Evolutionary conservation across 2,888 invertebrate genomes (phyloP).

Genomic region (Drosophila neutralis): DNA sequence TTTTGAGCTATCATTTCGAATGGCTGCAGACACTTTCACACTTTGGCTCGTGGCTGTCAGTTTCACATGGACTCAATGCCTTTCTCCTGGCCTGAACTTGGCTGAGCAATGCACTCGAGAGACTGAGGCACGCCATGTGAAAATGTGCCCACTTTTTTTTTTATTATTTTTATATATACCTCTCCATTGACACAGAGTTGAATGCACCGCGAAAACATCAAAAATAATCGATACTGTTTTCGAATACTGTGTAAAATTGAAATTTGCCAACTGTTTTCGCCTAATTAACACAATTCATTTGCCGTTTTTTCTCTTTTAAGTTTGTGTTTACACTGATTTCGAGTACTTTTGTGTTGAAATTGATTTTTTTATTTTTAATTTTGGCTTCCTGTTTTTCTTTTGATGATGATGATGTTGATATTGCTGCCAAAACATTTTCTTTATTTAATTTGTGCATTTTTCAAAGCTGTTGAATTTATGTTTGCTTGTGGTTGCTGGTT

Average conservation of each 20-base stretch:
- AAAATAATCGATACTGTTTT: not conserved
- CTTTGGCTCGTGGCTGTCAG: conserved; percentile 1
- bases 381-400: conserved; percentile 44
- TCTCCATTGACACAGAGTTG: conserved; percentile 27
- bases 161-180: conserved; percentile 5
- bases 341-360: conserved; percentile 7
- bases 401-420: conserved; percentile 25
- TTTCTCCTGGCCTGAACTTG: conserved; percentile 28
- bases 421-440: conserved; percentile 27
- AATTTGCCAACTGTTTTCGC: conserved; percentile 25
- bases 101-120: conserved; percentile 22
- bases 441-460: conserved; percentile 16
- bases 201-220: conserved; percentile 19
- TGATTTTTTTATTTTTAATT: conserved; percentile 5
- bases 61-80: conserved; percentile 12
- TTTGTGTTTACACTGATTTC: conserved; percentile 47
- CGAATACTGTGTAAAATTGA: conserved; percentile 14
- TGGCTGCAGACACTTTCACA: conserved; percentile 16
- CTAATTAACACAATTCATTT: conserved; percentile 49
- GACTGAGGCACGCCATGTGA: conserved; percentile 13
- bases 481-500: conserved; percentile 28
- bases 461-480: conserved; percentile 28
- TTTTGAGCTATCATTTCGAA: not conserved
- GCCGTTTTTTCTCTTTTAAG: conserved; percentile 2
- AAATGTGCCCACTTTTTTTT: conserved; percentile 7